These are phyloP conservation scores for Mionectes macconnelli DNA, from an alignment of 2,113 vertebrate genomes.

Conservation along the genomic window DNA sequence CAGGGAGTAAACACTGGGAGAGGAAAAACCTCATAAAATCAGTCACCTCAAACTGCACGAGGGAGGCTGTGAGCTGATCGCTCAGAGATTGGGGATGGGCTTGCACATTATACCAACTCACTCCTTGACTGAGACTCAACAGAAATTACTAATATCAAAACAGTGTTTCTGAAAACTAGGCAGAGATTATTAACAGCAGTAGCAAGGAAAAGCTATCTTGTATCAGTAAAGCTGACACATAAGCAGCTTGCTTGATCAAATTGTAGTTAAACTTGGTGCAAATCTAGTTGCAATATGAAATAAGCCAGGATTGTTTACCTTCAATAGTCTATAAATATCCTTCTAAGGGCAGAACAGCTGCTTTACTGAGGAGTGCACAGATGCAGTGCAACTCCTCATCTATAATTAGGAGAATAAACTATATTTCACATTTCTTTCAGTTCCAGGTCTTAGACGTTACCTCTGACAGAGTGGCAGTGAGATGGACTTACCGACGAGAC, in stretches of 20 bases:
- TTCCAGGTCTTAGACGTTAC: not conserved
- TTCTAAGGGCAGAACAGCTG: slow-evolving; percentile 66
- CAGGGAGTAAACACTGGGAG: slow-evolving; percentile 52
- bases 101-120: slow-evolving; percentile 16
- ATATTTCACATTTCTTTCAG: not conserved
- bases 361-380: slow-evolving; percentile 10
- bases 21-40: not conserved
- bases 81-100: slow-evolving; percentile 12
- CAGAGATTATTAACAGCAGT: slow-evolving; percentile 42
- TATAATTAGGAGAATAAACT: slow-evolving; percentile 1
- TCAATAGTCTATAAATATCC: slow-evolving; percentile 52
- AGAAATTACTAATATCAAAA: slow-evolving; percentile 37
- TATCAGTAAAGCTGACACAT: slow-evolving; percentile 9
- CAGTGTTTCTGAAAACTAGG: slow-evolving; percentile 42
- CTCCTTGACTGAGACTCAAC: slow-evolving; percentile 31
- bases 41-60: slow-evolving; percentile 34
- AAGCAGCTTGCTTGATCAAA: slow-evolving; percentile 48
- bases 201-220: not conserved
- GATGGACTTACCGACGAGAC: not conserved
- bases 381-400: not conserved
- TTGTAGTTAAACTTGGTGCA: not conserved
- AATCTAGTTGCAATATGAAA: slow-evolving; percentile 15
- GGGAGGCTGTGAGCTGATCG: slow-evolving; percentile 38
- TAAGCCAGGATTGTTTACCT: slow-evolving; percentile 53
- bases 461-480: not conserved